Evolutionary conservation across 1,140 invertebrate genomes (phyloP).

Genomic region (Lethrus apterus): DNA sequence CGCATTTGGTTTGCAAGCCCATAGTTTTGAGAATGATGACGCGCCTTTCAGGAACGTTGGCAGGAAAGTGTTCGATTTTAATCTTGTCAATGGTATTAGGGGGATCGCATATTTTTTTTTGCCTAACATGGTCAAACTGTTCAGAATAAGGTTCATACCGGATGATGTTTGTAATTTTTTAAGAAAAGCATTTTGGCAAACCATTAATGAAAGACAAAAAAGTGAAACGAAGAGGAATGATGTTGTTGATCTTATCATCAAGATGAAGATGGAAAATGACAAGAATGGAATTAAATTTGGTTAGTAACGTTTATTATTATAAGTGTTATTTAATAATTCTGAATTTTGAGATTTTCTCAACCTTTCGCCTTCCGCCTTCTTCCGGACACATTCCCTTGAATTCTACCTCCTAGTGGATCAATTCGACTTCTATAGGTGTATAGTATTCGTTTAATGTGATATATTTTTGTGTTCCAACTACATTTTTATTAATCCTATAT

Average conservation of each 20-base stretch:
- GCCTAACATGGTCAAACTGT: slow-evolving; percentile 21
- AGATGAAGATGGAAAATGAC: slow-evolving; percentile 39
- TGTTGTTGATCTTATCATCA: slow-evolving; percentile 50
- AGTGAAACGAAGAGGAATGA: slow-evolving; percentile 43
- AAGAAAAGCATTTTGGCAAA: slow-evolving; percentile 29
- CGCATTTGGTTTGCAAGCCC: slow-evolving; percentile 24
- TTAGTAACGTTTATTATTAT: slow-evolving; percentile 2
- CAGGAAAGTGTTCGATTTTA: slow-evolving; percentile 14
- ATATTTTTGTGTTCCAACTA: not conserved
- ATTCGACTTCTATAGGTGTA: too few species aligned
- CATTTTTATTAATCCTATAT: too few species aligned
- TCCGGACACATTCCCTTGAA: too few species aligned
- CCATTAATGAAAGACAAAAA: slow-evolving; percentile 31
- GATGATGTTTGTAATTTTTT: slow-evolving; percentile 27
- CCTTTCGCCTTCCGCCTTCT: too few species aligned
- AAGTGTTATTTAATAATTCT: too few species aligned
- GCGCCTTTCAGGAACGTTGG: slow-evolving; percentile 7
- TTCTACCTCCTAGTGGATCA: not conserved
- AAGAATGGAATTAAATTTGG: slow-evolving; percentile 16
- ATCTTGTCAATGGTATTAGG: slow-evolving; percentile 11
- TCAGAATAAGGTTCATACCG: slow-evolving; percentile 24
- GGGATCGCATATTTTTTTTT: slow-evolving; percentile 23
- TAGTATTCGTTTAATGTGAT: not conserved
- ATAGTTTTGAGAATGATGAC: slow-evolving; percentile 18
- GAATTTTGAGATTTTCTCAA: too few species aligned